Base-by-base conservation (phyloP, 2,888 invertebrate species). In the Acleris cristana region DNA sequence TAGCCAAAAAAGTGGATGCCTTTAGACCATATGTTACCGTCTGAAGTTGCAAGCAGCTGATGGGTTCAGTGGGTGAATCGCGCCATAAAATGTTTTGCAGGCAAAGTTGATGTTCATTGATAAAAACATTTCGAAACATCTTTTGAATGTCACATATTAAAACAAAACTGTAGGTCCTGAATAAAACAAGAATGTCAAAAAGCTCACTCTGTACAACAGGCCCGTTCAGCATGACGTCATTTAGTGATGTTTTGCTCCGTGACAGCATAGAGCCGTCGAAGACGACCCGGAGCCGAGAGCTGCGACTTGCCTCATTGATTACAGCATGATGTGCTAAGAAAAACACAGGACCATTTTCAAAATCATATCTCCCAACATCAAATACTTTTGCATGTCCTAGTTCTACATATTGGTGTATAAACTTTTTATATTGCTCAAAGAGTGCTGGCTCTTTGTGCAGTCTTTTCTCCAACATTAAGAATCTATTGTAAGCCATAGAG, bases 21-120 rank as follows among this genome's bases (percentile, higher is more conserved):
- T 70, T 72, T 7, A 69, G 51, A 4, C 69, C 70, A 56, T 69
- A 72, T 14, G 65, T 64, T 21, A 67, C 51, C 12, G 72, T 65
- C 19, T 49, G 49, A 10, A 49, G 49, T 18, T 49, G 54, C 34
- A 70, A 44, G 51, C 64, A 64, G 16, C 2, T 19, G n/a, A 66
- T 64, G 19, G 61, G 57, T 51, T 16, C 26, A 48, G 19, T 26
- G 48, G 54, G 34, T 18, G 21, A 54, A 26, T 8, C 55, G 23
- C 18, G 44, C 52, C 19, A 52, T 18, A 60, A 44, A 30, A 61
- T 58, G 21, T 67, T 30, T 52, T 49, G 63, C 56, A 51, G 26
- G 19, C 51, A 4, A 6, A 7, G n/a, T 18, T 54, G 54, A 18
- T 30, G 19, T 54, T 30, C 18, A 30, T 30, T 34, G 18, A 54